A percentile compares a stretch with the other conserved stretches of the same genome.
Evolutionary conservation across 2,888 invertebrate genomes (phyloP).

Genomic region (Cistogaster globosa): DNA sequence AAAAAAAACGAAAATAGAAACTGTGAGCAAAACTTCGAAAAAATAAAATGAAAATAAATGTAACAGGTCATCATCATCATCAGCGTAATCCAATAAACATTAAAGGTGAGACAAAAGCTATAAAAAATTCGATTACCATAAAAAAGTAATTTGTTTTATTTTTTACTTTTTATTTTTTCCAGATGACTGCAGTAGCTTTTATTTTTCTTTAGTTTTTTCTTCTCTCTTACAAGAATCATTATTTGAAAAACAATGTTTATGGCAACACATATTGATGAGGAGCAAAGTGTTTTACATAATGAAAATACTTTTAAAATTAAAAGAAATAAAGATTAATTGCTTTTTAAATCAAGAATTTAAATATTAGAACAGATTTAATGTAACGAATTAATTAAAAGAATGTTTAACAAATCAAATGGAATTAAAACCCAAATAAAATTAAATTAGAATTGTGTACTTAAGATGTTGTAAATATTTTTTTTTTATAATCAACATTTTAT

Average conservation of each 20-base stretch:
- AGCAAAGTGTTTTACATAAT: not conserved
- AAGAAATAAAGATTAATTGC: constrained; percentile 71
- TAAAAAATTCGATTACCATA: constrained; percentile 80
- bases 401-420: not conserved
- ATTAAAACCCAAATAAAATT: not conserved
- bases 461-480: too few relatives aligned
- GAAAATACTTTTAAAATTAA: constrained; percentile 60
- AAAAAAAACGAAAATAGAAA: not conserved
- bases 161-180: constrained; percentile 21
- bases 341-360: constrained; percentile 33
- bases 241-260: constrained; percentile 21
- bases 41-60: constrained; percentile 47
- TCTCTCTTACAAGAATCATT: constrained; percentile 3
- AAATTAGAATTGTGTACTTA: too few relatives aligned
- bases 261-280: constrained; percentile 22
- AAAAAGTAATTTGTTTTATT: constrained; percentile 79
- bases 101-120: constrained; percentile 75
- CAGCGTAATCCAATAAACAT: constrained; percentile 73
- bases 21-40: not conserved
- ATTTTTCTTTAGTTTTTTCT: not conserved
- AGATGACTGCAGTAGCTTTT: not conserved
- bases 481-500: too few relatives aligned
- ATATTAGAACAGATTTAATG: not conserved
- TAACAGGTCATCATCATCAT: constrained; percentile 61
- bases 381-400: too few relatives aligned